Evolutionary conservation across 2,888 invertebrate species (phyloP).

Genomic region (Mesorhabditis belari): DNA sequence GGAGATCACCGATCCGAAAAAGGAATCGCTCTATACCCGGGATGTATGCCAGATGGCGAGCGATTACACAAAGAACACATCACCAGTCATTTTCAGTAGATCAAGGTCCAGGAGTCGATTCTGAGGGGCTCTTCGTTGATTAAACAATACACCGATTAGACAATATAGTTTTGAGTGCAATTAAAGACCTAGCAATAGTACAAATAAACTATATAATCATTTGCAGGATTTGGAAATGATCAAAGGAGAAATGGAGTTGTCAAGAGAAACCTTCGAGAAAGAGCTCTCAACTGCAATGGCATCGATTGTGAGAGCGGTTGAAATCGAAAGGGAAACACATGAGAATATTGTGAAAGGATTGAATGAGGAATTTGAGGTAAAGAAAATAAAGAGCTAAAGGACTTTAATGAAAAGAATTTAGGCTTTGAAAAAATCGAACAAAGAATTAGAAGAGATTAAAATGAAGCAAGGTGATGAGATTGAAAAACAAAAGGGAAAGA

Average conservation of each 20-base stretch:
- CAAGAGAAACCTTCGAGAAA: background rate
- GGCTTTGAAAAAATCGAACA: background rate
- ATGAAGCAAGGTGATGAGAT: background rate
- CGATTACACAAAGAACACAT: too few relatives aligned
- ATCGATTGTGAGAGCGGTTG: background rate
- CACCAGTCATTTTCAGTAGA: too few relatives aligned
- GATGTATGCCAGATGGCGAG: too few relatives aligned
- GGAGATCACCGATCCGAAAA: too few relatives aligned
- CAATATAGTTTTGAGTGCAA: too few relatives aligned
- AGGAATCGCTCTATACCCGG: too few relatives aligned
- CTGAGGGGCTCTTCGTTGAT: too few relatives aligned
- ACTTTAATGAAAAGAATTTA: background rate
- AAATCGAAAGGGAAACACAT: background rate
- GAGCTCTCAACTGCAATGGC: background rate
- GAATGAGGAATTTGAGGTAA: background rate
- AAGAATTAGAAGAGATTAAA: background rate
- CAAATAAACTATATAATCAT: background rate
- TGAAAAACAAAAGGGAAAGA: background rate
- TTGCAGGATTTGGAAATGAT: background rate
- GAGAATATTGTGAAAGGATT: background rate
- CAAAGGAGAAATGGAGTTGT: background rate
- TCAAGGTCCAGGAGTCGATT: too few relatives aligned
- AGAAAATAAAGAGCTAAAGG: background rate
- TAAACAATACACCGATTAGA: too few relatives aligned
- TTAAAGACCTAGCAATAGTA: too few relatives aligned